Evolutionary conservation across 2,888 invertebrate species (phyloP).

Genomic region (Macropis europaea): DNA sequence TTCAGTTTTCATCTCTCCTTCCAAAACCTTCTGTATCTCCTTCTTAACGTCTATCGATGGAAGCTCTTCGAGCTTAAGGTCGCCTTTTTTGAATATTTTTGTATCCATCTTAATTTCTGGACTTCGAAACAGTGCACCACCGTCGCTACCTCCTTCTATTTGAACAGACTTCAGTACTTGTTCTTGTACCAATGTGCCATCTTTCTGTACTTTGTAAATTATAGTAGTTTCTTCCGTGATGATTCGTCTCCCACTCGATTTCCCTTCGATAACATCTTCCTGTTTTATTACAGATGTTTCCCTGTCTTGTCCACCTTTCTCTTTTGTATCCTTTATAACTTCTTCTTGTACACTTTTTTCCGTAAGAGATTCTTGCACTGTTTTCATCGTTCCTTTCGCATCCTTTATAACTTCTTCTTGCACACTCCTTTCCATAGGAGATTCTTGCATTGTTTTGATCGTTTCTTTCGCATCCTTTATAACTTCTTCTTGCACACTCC

Average conservation of each 20-base stretch:
- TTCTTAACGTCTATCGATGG: slow-evolving; percentile 10
- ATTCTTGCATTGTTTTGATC: neutral
- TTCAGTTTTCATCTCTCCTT: slow-evolving; percentile 12
- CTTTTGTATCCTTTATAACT: neutral
- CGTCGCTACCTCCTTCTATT: slow-evolving; percentile 32
- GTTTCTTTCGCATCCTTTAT: neutral
- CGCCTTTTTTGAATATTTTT: slow-evolving; percentile 13
- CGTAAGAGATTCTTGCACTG: neutral
- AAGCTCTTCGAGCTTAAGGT: slow-evolving; percentile 12
- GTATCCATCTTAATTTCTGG: slow-evolving; percentile 26
- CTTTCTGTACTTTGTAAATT: slow-evolving; percentile 54
- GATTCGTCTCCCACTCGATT: slow-evolving; percentile 20
- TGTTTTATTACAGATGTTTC: slow-evolving; percentile 1
- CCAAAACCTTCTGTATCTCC: slow-evolving; percentile 33
- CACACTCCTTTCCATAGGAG: neutral
- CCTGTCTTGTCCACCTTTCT: neutral
- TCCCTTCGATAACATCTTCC: slow-evolving; percentile 7
- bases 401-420: neutral
- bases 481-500: neutral
- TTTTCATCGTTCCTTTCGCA: neutral
- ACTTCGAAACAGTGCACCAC: slow-evolving; percentile 9
- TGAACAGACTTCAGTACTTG: slow-evolving; percentile 47
- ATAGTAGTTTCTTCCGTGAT: slow-evolving; percentile 58
- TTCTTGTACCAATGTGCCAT: slow-evolving; percentile 51
- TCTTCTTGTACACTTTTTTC: neutral